Base-by-base conservation (phyloP, 30 jellyfish, hydroid and myxozoan species). In the Hydra vulgaris region DNA sequence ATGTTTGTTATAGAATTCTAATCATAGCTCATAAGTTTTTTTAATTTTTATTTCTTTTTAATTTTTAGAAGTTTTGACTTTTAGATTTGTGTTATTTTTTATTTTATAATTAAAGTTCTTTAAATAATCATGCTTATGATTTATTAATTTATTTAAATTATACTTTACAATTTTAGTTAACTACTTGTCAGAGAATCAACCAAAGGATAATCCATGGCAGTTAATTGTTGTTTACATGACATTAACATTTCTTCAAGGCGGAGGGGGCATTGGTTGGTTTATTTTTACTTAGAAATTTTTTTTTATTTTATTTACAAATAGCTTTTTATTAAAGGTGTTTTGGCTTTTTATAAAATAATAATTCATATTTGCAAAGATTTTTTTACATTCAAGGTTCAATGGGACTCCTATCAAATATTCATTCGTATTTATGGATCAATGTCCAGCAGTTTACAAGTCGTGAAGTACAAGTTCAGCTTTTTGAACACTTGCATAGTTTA, bases 361-460 rank as follows among this genome's bases (percentile, higher is more conserved):
- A 68, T 68, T 16, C 4, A 3, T 68, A 3, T 3, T 3, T 68
- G 8, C 75, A 68, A 68, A 68, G 16, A 68, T 7, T 3, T 68
- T 68, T n/a, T 16, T 68, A 16, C 27, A 40, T 3, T 40, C 12
- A 40, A 86, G 96, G 94, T 56, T 54, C 94, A 0, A 77, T 80
- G 89, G 99, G 99, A 18, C 70, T 93, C 54, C 70, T 93, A 71
- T 83, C 80, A 53, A 93, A 93, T 83, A 27, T 88, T 22, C 83
- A 96, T 21, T 84, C 99, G 61, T 93, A 79, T 77, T 74, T 87
- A 7, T 93, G 99, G 99, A 87, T 93, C 18, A 83, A 85, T 74
- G 95, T 93, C 27, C 95, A 84, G 86, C 99, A 93, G 80, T 93
- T 79, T 83, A 93, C 99, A 40, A 93, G 96, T 84, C 87, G 84